A percentile compares a stretch with the other conserved stretches of the same genome.
phyloP scores from a whole-genome alignment of 2,113 vertebrate species.

The Tonatia bakeri region DNA sequence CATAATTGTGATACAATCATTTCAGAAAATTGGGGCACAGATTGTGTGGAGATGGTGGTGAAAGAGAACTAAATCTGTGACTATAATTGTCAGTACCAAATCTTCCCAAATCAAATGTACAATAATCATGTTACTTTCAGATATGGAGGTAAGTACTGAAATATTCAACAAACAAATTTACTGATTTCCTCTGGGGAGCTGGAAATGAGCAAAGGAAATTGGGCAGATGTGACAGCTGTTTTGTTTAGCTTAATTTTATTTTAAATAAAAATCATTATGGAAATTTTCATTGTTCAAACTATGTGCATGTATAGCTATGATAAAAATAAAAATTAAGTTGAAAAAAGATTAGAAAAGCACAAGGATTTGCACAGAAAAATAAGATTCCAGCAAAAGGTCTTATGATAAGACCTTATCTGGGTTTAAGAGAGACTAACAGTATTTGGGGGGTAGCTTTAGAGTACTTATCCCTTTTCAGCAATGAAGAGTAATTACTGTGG shows the following conservation, averaged over 20 bases:
- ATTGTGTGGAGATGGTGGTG: neutral
- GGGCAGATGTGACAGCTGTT: neutral
- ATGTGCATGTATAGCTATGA: neutral
- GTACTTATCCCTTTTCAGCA: neutral
- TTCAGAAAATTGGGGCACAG: neutral
- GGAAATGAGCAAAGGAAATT: neutral
- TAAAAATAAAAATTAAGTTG: neutral
- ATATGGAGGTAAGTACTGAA: neutral
- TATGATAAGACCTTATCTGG: neutral
- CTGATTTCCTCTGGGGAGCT: neutral
- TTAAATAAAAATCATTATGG: neutral
- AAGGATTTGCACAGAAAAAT: neutral
- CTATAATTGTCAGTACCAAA: neutral
- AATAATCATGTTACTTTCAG: neutral
- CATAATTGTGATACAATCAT: neutral
- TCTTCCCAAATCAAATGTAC: neutral
- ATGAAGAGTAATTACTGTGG: neutral
- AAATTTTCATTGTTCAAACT: neutral
- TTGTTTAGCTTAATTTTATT: conserved; percentile 1
- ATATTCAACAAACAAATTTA: neutral
- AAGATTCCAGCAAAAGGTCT: neutral
- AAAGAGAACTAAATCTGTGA: neutral
- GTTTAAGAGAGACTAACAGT: neutral
- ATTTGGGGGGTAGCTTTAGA: neutral
- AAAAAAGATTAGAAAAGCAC: neutral